Conservation (phyloP, 2,797 vertebrate genomes). For the Danionella dracula region DNA sequence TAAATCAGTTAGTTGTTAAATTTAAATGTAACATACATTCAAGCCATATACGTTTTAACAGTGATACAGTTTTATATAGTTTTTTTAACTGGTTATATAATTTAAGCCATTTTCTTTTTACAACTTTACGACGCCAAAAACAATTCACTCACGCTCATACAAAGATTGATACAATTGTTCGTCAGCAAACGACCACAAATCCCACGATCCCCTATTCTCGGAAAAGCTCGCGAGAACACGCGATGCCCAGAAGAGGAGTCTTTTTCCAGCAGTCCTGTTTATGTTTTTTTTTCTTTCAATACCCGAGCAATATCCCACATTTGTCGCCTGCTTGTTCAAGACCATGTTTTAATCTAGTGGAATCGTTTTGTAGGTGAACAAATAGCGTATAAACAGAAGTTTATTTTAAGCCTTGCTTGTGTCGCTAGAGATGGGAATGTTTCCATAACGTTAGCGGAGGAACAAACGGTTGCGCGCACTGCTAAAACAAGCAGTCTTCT, state of each 20-base stretch:
- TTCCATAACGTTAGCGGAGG: slow-evolving; percentile 18
- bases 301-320: neutral
- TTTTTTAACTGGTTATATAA: too few species aligned
- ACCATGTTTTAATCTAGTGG: neutral
- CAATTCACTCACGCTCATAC: too few species aligned
- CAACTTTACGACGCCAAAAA: too few species aligned
- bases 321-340: neutral
- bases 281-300: slow-evolving; percentile 13
- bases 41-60: too few species aligned
- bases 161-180: too few species aligned
- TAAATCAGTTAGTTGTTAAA: too few species aligned
- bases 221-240: slow-evolving; percentile 13
- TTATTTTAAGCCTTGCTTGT: neutral
- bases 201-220: neutral
- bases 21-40: too few species aligned
- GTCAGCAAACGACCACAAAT: neutral
- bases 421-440: slow-evolving; percentile 23
- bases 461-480: slow-evolving; percentile 1
- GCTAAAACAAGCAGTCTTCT: neutral
- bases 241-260: neutral
- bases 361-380: neutral
- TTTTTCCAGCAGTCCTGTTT: slow-evolving; percentile 15
- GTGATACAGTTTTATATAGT: too few species aligned
- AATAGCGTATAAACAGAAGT: slow-evolving; percentile 1
- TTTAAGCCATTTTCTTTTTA: too few species aligned